These are phyloP conservation scores for Drymodes brunneopygia DNA, from an alignment of 2,113 vertebrate species.

Conservation along the genomic window DNA sequence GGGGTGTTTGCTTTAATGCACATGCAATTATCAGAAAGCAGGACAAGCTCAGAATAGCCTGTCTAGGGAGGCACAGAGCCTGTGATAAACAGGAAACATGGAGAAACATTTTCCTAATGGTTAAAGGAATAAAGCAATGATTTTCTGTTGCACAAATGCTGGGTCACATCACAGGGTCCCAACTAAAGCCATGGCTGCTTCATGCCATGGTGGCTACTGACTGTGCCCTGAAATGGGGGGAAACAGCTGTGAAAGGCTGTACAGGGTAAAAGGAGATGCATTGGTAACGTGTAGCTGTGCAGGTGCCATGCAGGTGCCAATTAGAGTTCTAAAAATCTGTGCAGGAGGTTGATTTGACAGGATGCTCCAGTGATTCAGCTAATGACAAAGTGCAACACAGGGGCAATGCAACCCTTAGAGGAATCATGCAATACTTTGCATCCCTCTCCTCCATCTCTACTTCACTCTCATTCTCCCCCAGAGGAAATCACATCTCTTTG, in stretches of 20 bases:
- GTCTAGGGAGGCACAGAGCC: background rate
- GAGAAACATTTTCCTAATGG: background rate
- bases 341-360: conserved; percentile 60
- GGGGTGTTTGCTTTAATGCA: conserved; percentile 49
- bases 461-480: background rate
- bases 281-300: background rate
- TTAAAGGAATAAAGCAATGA: background rate
- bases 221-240: background rate
- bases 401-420: rapidly evolving
- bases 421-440: background rate
- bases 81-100: conserved; percentile 1
- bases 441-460: background rate
- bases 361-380: conserved; percentile 35
- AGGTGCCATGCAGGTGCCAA: conserved; percentile 16
- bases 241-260: background rate
- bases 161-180: background rate
- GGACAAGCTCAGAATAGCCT: conserved; percentile 38
- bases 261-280: background rate
- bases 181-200: background rate
- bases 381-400: background rate
- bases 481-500: background rate
- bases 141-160: rapidly evolving
- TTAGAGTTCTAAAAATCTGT: conserved; percentile 38
- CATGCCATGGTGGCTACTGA: background rate
- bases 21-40: conserved; percentile 57